Evolutionary conservation across 2,797 vertebrate genomes (phyloP).

Genomic region (Tachyglossus aculeatus): DNA sequence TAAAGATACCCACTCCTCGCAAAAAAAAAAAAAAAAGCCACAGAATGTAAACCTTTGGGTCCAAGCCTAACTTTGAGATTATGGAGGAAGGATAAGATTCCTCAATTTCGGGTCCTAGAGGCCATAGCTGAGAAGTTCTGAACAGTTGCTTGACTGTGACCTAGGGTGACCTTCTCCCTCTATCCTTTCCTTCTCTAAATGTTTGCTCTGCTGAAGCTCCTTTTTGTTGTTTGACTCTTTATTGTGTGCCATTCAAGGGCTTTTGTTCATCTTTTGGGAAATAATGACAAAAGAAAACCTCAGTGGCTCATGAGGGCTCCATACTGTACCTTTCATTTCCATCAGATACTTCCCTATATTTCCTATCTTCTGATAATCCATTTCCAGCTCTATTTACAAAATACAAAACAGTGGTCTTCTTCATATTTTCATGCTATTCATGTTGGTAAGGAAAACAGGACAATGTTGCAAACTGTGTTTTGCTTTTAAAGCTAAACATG

Average conservation of each 20-base stretch:
- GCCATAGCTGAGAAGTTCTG: too few relatives aligned
- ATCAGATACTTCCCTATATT: neutral
- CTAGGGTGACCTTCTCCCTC: too few relatives aligned
- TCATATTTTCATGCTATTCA: conserved; percentile 12
- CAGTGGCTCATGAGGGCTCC: neutral
- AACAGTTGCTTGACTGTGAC: too few relatives aligned
- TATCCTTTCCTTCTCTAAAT: too few relatives aligned
- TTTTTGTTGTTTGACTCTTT: too few relatives aligned
- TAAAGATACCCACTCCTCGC: too few relatives aligned
- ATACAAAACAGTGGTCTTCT: neutral
- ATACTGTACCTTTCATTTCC: neutral
- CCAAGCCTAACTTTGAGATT: too few relatives aligned
- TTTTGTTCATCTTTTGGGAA: neutral
- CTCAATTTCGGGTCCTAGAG: too few relatives aligned
- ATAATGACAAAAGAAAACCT: neutral
- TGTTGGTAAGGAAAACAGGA: neutral
- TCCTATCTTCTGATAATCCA: neutral
- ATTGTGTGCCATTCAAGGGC: conserved; percentile 4
- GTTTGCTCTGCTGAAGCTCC: conserved; percentile 1
- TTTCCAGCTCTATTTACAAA: conserved; percentile 17
- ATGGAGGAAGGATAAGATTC: too few relatives aligned
- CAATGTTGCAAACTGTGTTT: neutral
- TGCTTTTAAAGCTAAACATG: conserved; percentile 6
- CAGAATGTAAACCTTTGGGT: too few relatives aligned
- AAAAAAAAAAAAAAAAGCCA: too few relatives aligned